These are phyloP conservation scores for Varecia variegata DNA, from an alignment of 2,797 vertebrate species.

Conservation along the genomic window DNA sequence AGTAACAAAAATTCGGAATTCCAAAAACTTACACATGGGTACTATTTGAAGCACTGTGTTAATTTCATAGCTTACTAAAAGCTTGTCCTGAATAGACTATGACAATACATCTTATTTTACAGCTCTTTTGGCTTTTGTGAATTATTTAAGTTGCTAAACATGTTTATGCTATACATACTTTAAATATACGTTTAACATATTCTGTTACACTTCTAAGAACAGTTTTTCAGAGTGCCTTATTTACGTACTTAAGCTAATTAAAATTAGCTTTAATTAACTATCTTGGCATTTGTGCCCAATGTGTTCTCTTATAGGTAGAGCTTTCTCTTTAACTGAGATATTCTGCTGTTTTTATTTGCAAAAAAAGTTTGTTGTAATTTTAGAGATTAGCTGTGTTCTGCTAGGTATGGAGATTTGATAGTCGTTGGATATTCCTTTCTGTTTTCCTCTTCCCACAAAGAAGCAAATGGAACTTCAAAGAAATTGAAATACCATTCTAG, in stretches of 20 bases:
- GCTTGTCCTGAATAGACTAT: background rate
- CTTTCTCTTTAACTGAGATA: background rate
- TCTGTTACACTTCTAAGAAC: background rate
- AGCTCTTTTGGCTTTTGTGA: background rate
- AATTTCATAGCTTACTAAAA: background rate
- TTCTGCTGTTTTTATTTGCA: background rate
- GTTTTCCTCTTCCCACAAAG: background rate
- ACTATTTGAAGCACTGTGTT: slow-evolving; percentile 33
- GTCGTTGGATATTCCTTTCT: background rate
- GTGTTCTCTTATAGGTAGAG: slow-evolving; percentile 26
- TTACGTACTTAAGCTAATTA: slow-evolving; percentile 7
- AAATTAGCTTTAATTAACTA: slow-evolving; percentile 34
- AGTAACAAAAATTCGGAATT: background rate
- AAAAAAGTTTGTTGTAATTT: slow-evolving; percentile 1
- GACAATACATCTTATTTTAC: background rate
- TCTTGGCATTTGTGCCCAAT: background rate
- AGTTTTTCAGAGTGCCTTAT: background rate
- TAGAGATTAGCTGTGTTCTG: background rate
- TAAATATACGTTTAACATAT: background rate
- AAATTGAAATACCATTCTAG: background rate
- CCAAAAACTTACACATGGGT: background rate
- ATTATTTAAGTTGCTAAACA: background rate
- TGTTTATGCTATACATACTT: background rate
- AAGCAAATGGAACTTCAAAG: background rate
- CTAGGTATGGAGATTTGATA: background rate